These are phyloP conservation scores for Camelus bactrianus DNA, from an alignment of 2,113 vertebrate genomes.

Conservation along the genomic window DNA sequence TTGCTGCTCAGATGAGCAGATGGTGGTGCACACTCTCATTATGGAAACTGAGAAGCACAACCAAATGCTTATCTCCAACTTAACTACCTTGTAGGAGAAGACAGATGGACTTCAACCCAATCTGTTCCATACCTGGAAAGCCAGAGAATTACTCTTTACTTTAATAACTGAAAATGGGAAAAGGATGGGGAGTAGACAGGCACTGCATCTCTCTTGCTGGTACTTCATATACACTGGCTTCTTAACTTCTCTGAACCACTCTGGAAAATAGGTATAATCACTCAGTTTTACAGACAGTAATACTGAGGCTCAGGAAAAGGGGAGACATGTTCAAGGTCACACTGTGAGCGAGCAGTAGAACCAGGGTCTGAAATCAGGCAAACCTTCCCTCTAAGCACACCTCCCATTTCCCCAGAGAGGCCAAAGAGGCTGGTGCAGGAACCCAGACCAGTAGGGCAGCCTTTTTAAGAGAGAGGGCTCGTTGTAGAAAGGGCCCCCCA, in stretches of 20 bases:
- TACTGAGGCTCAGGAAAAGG: background rate
- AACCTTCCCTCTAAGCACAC: background rate
- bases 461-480: background rate
- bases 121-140: background rate
- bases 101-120: background rate
- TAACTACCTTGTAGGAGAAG: background rate
- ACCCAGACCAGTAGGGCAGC: background rate
- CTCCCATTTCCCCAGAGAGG: background rate
- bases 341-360: background rate
- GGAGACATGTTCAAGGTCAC: background rate
- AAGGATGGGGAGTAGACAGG: background rate
- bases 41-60: background rate
- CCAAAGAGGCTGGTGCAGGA: background rate
- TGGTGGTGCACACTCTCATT: background rate
- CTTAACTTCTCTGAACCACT: background rate
- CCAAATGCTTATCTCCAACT: conserved; percentile 14
- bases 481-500: background rate
- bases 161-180: background rate
- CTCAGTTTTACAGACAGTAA: background rate
- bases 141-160: background rate
- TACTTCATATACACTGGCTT: background rate
- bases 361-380: background rate
- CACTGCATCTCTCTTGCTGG: background rate
- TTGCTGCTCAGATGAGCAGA: background rate
- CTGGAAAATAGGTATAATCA: background rate